A percentile compares a stretch with the other conserved stretches of the same genome.
Evolutionary conservation across 2,797 vertebrate genomes (phyloP).

Genomic region (Heteromormyrus szaboi): DNA sequence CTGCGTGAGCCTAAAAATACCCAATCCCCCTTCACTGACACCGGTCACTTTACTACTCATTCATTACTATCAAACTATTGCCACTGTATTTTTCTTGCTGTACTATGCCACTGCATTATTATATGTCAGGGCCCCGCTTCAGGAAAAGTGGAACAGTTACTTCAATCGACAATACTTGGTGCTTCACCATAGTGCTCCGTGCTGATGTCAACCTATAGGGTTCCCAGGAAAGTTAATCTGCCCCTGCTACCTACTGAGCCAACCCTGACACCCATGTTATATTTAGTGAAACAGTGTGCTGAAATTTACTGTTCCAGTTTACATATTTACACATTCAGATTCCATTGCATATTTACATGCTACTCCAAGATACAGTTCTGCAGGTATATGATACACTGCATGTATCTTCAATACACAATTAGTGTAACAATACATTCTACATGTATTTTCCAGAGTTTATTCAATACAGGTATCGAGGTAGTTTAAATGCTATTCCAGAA

Average conservation of each 20-base stretch:
- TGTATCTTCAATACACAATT: not conserved
- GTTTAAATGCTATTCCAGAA: not conserved
- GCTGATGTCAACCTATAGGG: not conserved
- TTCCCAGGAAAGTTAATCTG: not conserved
- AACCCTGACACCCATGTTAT: not conserved
- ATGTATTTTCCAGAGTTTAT: not conserved
- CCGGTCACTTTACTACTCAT: not conserved
- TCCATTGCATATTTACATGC: not conserved
- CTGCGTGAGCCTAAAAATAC: not conserved
- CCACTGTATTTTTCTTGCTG: not conserved
- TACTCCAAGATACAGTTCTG: not conserved
- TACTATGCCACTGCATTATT: not conserved
- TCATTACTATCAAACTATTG: not conserved
- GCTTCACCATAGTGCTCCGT: not conserved
- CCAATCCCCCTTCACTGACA: not conserved
- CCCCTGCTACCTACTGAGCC: not conserved
- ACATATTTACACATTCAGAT: not conserved
- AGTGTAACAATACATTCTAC: not conserved
- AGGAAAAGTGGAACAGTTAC: not conserved
- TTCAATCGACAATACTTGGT: not conserved
- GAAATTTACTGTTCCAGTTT: not conserved
- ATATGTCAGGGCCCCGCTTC: not conserved
- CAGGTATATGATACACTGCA: not conserved
- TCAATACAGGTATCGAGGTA: not conserved
- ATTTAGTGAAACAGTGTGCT: not conserved